A percentile compares a stretch with the other conserved stretches of the same genome.
Conservation (phyloP, 2,888 invertebrate genomes). For the Plagodis dolabraria region DNA sequence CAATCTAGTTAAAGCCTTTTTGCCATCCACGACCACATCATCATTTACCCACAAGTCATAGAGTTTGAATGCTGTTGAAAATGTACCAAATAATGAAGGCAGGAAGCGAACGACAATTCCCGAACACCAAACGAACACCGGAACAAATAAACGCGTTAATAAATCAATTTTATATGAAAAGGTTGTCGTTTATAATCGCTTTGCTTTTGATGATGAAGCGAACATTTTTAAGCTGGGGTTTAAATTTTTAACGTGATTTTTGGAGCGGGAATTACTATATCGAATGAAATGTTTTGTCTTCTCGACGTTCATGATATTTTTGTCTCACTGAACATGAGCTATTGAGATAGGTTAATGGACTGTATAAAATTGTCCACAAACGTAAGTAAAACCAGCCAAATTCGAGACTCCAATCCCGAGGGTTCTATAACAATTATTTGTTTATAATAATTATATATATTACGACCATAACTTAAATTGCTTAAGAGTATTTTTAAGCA, state of each 20-base stretch:
- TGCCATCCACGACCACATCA: not conserved
- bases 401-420: too few species aligned
- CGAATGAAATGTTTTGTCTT: too few species aligned
- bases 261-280: slow-evolving; percentile 1
- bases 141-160: slow-evolving; percentile 34
- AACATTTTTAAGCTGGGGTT: slow-evolving; percentile 2
- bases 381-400: too few species aligned
- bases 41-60: not conserved
- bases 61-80: too few species aligned
- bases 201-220: slow-evolving; percentile 12
- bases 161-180: slow-evolving; percentile 38
- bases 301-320: too few species aligned
- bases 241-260: slow-evolving; percentile 10
- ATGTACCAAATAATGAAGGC: slow-evolving; percentile 6
- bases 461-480: too few species aligned
- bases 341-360: too few species aligned
- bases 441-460: too few species aligned
- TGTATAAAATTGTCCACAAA: too few species aligned
- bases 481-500: too few species aligned
- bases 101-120: slow-evolving; percentile 14
- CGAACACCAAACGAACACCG: slow-evolving; percentile 1
- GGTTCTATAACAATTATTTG: too few species aligned
- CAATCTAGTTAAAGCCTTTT: not conserved
- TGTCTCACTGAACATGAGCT: too few species aligned
- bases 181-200: slow-evolving; percentile 23